A percentile compares a stretch with the other conserved stretches of the same genome.
Conservation (phyloP, 2,888 invertebrate genomes). For the Elmis aenea region DNA sequence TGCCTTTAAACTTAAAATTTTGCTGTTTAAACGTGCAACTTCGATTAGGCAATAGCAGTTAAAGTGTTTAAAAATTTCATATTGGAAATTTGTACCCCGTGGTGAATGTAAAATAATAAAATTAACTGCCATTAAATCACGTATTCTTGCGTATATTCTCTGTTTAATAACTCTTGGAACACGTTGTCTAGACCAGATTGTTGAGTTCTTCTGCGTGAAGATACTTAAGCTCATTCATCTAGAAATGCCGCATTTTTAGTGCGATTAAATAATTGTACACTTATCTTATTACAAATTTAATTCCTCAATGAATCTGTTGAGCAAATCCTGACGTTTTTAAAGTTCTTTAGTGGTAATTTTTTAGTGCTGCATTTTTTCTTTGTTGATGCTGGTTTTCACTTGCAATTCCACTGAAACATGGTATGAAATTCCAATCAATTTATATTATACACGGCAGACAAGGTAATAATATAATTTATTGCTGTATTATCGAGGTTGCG, state of each 20-base stretch:
- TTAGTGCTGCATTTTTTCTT: slow-evolving; percentile 38
- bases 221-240: no score
- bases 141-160: slow-evolving; percentile 1
- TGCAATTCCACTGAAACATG: slow-evolving; percentile 45
- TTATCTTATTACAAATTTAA: no score
- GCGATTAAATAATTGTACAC: no score
- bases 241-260: no score
- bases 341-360: slow-evolving; percentile 37
- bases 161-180: slow-evolving; percentile 2
- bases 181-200: slow-evolving; percentile 11
- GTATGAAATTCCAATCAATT: slow-evolving; percentile 49
- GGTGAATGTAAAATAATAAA: slow-evolving; percentile 17
- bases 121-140: slow-evolving; percentile 17
- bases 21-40: no score
- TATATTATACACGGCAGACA: slow-evolving; percentile 47
- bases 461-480: slow-evolving; percentile 49
- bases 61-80: slow-evolving; percentile 22
- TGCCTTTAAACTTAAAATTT: no score
- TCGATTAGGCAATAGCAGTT: slow-evolving; percentile 21
- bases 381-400: slow-evolving; percentile 39
- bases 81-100: slow-evolving; percentile 23
- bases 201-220: no score
- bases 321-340: slow-evolving; percentile 41
- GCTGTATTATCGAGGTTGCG: slow-evolving; percentile 41
- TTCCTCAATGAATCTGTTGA: slow-evolving; percentile 27